Conservation (phyloP, 2,888 invertebrate species). For the Piscicola geometra region DNA sequence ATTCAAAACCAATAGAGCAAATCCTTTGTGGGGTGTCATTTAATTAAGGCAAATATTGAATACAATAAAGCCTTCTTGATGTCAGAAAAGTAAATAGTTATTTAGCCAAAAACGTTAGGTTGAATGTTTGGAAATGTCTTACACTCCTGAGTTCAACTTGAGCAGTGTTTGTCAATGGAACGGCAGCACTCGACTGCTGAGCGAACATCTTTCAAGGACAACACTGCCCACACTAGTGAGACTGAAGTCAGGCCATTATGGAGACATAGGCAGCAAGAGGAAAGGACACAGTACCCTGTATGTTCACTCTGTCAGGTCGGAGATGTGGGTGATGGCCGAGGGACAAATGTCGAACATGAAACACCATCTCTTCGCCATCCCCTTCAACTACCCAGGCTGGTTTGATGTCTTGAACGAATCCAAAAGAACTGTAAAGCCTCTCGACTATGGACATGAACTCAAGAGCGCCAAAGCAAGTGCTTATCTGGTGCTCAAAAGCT, state of each 20-base stretch:
- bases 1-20: conserved; percentile 9
- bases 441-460: conserved; percentile 79
- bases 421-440: conserved; percentile 80
- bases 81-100: neutral
- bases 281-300: conserved; percentile 79
- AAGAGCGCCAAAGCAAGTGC: conserved; percentile 59
- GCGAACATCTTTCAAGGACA: conserved; percentile 62
- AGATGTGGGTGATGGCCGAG: conserved; percentile 65
- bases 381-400: conserved; percentile 82
- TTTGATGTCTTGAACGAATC: conserved; percentile 91
- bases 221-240: conserved; percentile 80
- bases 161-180: conserved; percentile 45
- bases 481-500: conserved; percentile 68
- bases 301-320: conserved; percentile 69
- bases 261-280: conserved; percentile 76
- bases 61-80: neutral
- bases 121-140: neutral
- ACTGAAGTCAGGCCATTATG: conserved; percentile 88
- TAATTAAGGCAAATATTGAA: too few relatives aligned
- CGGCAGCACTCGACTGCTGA: conserved; percentile 49
- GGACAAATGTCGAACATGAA: conserved; percentile 56
- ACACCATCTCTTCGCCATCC: conserved; percentile 68
- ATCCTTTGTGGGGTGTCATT: neutral
- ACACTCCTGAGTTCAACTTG: neutral
- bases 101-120: neutral